Evolutionary conservation across 2,113 vertebrate species (phyloP).

Genomic region (Scolopax mira): DNA sequence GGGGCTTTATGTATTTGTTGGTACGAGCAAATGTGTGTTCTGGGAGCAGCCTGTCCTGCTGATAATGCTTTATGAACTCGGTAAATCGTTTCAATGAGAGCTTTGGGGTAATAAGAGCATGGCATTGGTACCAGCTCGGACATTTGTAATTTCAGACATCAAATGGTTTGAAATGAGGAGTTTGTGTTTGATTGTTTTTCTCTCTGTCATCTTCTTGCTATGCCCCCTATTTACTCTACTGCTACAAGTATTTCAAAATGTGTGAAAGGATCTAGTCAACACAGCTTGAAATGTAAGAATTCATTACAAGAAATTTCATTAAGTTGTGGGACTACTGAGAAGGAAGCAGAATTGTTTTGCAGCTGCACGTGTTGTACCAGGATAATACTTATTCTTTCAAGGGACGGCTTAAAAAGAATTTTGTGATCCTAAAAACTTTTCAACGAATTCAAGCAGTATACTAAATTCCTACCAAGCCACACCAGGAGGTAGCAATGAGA

Average conservation of each 20-base stretch:
- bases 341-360: conserved; percentile 63
- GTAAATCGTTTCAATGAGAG: neutral
- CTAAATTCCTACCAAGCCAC: neutral
- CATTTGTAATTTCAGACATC: neutral
- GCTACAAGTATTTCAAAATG: neutral
- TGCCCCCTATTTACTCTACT: neutral
- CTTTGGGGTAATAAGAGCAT: neutral
- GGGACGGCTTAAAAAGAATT: too few species aligned
- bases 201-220: neutral
- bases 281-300: neutral
- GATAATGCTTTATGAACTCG: neutral
- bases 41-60: neutral
- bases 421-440: neutral
- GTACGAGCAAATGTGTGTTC: accelerated
- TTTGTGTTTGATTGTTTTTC: neutral
- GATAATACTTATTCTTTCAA: too few species aligned
- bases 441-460: neutral
- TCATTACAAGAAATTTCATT: neutral
- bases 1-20: neutral
- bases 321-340: neutral
- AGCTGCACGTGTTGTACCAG: conserved; percentile 33
- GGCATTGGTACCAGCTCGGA: neutral
- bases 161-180: neutral
- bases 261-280: neutral
- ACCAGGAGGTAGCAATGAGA: neutral